Conservation (phyloP, 2,113 vertebrate genomes). For the Lontra canadensis region DNA sequence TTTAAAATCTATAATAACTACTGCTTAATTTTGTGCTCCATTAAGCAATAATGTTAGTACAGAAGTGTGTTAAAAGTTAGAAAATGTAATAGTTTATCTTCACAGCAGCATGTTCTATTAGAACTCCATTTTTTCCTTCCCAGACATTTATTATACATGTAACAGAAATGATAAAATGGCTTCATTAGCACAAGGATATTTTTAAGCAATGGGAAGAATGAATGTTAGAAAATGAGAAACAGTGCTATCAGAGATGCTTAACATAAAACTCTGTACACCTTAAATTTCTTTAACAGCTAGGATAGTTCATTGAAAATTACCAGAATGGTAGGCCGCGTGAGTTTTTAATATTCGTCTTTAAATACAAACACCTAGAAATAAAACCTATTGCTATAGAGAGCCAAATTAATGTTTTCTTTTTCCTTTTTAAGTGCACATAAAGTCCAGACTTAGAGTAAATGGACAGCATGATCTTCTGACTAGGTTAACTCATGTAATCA, state of each 20-base stretch:
- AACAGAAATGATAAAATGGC: neutral
- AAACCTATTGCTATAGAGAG: neutral
- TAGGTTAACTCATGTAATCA: neutral
- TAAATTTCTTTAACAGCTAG: neutral
- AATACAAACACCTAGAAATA: neutral
- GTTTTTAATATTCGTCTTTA: neutral
- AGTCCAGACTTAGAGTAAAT: neutral
- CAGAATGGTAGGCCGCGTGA: no score
- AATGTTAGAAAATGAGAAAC: neutral
- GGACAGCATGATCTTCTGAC: neutral
- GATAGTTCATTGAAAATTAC: neutral
- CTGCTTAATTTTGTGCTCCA: conserved; percentile 32
- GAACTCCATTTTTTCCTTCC: neutral
- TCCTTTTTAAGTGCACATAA: neutral
- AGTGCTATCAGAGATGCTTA: neutral
- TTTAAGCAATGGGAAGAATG: neutral
- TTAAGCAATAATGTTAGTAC: neutral
- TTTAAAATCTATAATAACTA: neutral
- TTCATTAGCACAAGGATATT: neutral
- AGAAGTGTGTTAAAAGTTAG: conserved; percentile 17
- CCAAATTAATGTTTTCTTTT: neutral
- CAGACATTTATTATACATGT: neutral
- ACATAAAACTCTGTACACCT: neutral
- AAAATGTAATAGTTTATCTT: neutral
- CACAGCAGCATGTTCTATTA: neutral